Evolutionary conservation across 2,113 vertebrate genomes (phyloP).

Genomic region (Diphyllodes magnificus): DNA sequence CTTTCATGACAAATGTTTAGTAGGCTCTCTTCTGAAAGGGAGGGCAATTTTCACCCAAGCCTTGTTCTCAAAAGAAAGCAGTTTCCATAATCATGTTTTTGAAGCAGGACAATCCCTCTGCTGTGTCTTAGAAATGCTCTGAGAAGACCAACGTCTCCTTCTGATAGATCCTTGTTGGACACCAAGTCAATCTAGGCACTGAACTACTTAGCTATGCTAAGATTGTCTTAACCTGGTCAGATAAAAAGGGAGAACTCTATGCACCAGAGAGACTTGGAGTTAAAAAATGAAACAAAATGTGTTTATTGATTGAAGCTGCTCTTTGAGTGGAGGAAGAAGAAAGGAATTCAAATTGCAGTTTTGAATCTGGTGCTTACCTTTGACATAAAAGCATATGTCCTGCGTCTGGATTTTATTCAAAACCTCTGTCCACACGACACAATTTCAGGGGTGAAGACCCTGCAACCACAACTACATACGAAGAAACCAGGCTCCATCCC

Average conservation of each 20-base stretch:
- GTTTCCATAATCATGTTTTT: background rate
- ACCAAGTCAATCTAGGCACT: background rate
- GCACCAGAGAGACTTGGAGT: background rate
- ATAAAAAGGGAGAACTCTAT: background rate
- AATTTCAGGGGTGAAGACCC: background rate
- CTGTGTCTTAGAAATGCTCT: background rate
- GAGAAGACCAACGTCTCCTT: background rate
- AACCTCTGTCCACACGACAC: background rate
- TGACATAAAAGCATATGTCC: background rate
- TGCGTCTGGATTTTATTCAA: background rate
- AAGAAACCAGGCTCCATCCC: background rate
- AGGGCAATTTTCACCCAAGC: background rate
- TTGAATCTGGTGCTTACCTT: background rate
- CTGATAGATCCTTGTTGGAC: background rate
- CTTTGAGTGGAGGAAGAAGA: background rate
- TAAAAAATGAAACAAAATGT: background rate
- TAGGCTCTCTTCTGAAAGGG: background rate
- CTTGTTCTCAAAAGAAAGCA: background rate
- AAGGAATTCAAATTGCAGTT: background rate
- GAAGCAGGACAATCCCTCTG: background rate
- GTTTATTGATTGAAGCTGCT: background rate
- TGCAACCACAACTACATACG: background rate
- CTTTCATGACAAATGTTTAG: background rate
- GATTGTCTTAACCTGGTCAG: background rate
- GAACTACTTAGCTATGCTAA: background rate